phyloP scores from a whole-genome alignment of 2,888 invertebrate species.

The Zootermopsis nevadensis region DNA sequence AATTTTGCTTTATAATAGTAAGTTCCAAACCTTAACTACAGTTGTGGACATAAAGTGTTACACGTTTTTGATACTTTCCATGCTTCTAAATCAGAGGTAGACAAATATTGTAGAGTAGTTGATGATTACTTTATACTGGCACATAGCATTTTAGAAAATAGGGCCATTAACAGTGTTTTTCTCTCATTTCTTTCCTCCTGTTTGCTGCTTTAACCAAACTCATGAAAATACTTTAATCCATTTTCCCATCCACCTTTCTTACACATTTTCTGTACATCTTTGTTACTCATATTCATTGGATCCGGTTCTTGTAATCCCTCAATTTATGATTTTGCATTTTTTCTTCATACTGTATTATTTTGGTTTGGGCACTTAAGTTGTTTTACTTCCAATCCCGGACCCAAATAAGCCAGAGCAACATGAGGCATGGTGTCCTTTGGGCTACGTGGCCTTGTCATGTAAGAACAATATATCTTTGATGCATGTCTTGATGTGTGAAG shows the following conservation, averaged over 20 bases:
- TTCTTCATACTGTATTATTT: not conserved
- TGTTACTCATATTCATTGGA: slow-evolving; percentile 9
- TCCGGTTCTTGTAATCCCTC: not conserved
- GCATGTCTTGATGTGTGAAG: slow-evolving; percentile 23
- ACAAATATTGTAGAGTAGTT: not conserved
- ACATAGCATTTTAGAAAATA: not conserved
- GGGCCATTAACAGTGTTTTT: slow-evolving; percentile 28
- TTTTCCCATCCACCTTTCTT: not conserved
- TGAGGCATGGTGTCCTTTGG: slow-evolving; percentile 88
- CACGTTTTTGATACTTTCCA: not conserved
- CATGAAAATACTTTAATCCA: slow-evolving; percentile 10
- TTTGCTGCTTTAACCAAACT: slow-evolving; percentile 12
- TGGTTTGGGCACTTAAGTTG: slow-evolving; percentile 39
- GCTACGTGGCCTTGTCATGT: slow-evolving; percentile 54
- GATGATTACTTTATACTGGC: not conserved
- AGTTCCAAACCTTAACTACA: too few relatives aligned
- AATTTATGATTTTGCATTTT: slow-evolving; percentile 17
- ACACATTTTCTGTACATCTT: not conserved
- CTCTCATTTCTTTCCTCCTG: slow-evolving; percentile 28
- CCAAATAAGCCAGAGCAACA: slow-evolving; percentile 90
- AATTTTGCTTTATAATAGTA: too few relatives aligned
- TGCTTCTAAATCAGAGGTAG: not conserved
- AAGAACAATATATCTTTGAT: slow-evolving; percentile 40
- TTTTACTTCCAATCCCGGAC: slow-evolving; percentile 82
- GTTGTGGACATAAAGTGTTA: too few relatives aligned